Conservation (phyloP, 2,888 invertebrate species). For the Caenorhabditis macrosperma region DNA sequence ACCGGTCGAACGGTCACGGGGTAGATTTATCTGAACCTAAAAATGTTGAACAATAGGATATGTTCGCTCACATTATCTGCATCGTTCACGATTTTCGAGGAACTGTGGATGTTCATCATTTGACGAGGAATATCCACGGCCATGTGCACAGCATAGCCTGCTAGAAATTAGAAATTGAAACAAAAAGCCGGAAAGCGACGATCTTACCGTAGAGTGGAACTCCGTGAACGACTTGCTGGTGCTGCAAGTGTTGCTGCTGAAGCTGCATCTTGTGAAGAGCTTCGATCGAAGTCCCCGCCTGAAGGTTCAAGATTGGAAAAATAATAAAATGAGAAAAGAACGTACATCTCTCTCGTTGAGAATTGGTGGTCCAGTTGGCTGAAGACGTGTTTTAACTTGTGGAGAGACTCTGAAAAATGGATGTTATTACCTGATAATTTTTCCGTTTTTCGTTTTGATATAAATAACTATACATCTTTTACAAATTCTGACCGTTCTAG, state of each 20-base stretch:
- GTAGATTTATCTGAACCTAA: too few species aligned
- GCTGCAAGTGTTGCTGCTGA: constrained; percentile 21
- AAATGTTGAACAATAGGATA: too few species aligned
- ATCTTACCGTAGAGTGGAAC: too few species aligned
- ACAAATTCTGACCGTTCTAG: constrained; percentile 42
- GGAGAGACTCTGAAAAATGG: constrained; percentile 32
- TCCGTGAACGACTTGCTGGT: not conserved
- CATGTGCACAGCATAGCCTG: too few species aligned
- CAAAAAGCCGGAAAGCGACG: too few species aligned
- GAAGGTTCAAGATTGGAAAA: not conserved
- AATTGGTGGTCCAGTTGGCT: constrained; percentile 13
- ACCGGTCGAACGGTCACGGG: not conserved
- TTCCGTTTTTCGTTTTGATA: not conserved
- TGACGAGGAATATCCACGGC: not conserved
- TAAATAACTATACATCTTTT: constrained; percentile 16
- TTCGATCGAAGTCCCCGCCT: not conserved
- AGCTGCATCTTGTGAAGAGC: constrained; percentile 2
- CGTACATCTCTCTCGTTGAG: constrained; percentile 25
- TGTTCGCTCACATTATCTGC: too few species aligned
- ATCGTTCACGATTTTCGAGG: not conserved
- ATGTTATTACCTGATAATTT: not conserved
- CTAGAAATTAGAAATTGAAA: too few species aligned
- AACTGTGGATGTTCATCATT: not conserved
- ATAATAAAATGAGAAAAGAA: not conserved
- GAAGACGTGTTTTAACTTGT: constrained; percentile 32